Evolutionary conservation across 2,888 invertebrate genomes (phyloP), one percentile per base, ranked within the genome.

Genomic region (Exephanes ischioxanthus): DNA sequence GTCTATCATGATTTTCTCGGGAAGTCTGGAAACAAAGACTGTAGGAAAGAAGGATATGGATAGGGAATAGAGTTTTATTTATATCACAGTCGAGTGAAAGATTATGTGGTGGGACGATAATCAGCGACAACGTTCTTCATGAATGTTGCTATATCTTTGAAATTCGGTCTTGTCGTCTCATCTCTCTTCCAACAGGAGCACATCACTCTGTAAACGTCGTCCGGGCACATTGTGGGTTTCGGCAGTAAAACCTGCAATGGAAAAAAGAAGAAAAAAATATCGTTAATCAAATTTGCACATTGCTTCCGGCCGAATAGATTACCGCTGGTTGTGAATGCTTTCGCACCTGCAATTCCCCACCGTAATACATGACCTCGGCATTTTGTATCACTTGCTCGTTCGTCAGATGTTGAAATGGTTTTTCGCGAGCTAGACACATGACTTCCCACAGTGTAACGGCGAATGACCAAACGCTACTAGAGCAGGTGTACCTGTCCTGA

Each of bases 141-240:
- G 90, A 96, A 96, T 89, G 95, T 94, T 93, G 96, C 96, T 90
- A 98, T 96, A 90, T 97, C 95, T 91, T 95, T 95, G 92, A 96
- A 96, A 22, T 95, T 95, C 61, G 96, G 96, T 88, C 96, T 94
- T 75, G 94, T 93, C 53, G 94, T 93, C 89, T 96, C 96, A 91
- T 96, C 96, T 89, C 96, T 94, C 89, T 94, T 95, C 96, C 96
- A 96, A 91, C 96, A 97, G 90, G 96, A 96, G 91, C 96, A 95
- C 97, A 97, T 96, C 87, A 97, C 94, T 88, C 96, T 96, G 94
- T 97, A 97, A 70, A 97, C 96, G 89, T 97, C 96, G 22, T 96
- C 95, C 16, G 97, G 97, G 93, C 97, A 97, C 85, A 97, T 96
- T 75, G 96, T 95, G 61, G 97, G 97, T 90, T 96, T 96, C 89